Evolutionary conservation across 2,797 vertebrate species (phyloP).

Genomic region (Hippocampus kuda): DNA sequence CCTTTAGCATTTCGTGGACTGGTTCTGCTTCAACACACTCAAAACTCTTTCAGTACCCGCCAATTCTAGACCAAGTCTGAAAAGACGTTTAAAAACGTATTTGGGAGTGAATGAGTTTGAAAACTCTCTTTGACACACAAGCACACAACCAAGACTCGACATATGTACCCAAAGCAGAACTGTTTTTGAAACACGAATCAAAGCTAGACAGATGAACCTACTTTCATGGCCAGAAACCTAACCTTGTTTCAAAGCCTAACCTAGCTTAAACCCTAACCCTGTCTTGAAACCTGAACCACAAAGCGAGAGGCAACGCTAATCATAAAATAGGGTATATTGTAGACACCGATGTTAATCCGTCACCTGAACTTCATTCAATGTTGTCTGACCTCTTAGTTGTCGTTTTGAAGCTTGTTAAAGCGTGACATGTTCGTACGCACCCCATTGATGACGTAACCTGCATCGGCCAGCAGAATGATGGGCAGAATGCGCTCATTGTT

Average conservation of each 20-base stretch:
- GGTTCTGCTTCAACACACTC: no score
- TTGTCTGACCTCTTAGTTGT: neutral
- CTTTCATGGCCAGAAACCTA: no score
- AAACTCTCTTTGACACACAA: no score
- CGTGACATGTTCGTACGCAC: constrained; percentile 54
- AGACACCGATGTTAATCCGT: neutral
- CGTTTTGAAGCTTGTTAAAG: neutral
- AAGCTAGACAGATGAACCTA: no score
- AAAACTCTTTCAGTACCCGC: no score
- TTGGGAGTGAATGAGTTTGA: no score
- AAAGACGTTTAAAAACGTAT: no score
- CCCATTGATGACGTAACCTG: constrained; percentile 83
- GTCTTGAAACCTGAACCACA: neutral
- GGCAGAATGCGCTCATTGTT: constrained; percentile 72
- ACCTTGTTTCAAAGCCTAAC: neutral
- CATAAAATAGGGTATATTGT: neutral
- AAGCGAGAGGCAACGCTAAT: neutral
- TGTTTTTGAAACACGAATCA: no score
- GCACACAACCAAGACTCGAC: no score
- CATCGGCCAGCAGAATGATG: constrained; percentile 73
- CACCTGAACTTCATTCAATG: neutral
- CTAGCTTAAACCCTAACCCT: constrained; percentile 1
- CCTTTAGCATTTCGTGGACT: no score
- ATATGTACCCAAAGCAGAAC: no score
- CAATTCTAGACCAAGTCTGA: no score